A percentile compares a stretch with the other conserved stretches of the same genome.
phyloP scores from a whole-genome alignment of 2,888 invertebrate species.

The Agrotis segetum region DNA sequence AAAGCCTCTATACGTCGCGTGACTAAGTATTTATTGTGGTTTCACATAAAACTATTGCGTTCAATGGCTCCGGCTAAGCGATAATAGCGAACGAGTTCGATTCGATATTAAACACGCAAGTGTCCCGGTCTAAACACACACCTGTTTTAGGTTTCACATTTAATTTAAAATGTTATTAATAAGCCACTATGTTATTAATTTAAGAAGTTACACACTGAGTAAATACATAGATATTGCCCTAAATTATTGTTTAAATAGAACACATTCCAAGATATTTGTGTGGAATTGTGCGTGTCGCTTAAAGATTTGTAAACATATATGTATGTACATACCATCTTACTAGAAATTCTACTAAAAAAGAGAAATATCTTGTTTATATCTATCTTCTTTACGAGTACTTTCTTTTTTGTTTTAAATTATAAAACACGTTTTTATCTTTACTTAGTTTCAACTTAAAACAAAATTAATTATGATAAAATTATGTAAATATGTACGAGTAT shows the following conservation, averaged over 20 bases:
- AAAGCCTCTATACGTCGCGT: constrained; percentile 65
- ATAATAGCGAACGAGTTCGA: constrained; percentile 57
- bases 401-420: no score
- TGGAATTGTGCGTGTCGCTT: not conserved
- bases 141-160: constrained; percentile 48
- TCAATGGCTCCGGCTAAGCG: constrained; percentile 61
- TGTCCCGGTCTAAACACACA: constrained; percentile 42
- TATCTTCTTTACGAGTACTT: not conserved
- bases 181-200: not conserved
- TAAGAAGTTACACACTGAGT: not conserved
- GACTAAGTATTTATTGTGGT: constrained; percentile 63
- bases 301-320: not conserved
- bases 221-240: not conserved
- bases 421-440: no score
- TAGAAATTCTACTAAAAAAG: not conserved
- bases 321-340: not conserved
- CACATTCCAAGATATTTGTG: not conserved
- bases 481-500: no score
- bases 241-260: not conserved
- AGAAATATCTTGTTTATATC: not conserved
- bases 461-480: no score
- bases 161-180: not conserved
- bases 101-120: constrained; percentile 67
- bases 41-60: constrained; percentile 62
- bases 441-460: no score